phyloP scores from a whole-genome alignment of 1,140 invertebrate species.

The Aphelenchoides fujianensis region DNA sequence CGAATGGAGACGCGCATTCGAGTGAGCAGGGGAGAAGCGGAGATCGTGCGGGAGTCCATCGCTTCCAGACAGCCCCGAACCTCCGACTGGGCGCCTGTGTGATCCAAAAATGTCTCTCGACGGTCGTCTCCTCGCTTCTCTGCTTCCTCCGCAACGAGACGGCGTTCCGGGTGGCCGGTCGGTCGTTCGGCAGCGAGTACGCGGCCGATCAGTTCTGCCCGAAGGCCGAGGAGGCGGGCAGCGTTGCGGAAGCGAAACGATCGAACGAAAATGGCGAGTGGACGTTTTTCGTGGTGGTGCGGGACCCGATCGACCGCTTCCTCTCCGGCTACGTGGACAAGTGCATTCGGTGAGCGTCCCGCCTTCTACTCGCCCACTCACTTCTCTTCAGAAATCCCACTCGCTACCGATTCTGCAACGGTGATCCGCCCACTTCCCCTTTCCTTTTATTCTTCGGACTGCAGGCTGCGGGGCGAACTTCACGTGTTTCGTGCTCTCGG shows the following conservation, averaged over 20 bases:
- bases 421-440: neutral
- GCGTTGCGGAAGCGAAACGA: neutral
- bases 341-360: slow-evolving; percentile 17
- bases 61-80: neutral
- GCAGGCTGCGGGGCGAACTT: neutral
- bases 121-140: neutral
- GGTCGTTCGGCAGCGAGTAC: neutral
- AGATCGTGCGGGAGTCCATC: neutral
- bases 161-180: neutral
- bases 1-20: neutral
- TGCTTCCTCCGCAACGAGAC: slow-evolving; percentile 1
- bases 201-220: neutral
- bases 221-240: neutral
- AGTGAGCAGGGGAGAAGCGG: neutral
- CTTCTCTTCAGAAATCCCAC: neutral
- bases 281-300: slow-evolving; percentile 14
- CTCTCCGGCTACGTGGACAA: slow-evolving; percentile 26
- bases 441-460: neutral
- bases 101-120: slow-evolving; percentile 10
- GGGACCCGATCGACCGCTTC: slow-evolving; percentile 23
- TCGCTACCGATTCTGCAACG: neutral
- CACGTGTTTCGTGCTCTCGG: neutral
- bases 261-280: neutral
- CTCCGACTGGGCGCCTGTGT: neutral
- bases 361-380: neutral